Evolutionary conservation across 2,888 invertebrate species (phyloP).

Genomic region (Protodeltote pygarga): DNA sequence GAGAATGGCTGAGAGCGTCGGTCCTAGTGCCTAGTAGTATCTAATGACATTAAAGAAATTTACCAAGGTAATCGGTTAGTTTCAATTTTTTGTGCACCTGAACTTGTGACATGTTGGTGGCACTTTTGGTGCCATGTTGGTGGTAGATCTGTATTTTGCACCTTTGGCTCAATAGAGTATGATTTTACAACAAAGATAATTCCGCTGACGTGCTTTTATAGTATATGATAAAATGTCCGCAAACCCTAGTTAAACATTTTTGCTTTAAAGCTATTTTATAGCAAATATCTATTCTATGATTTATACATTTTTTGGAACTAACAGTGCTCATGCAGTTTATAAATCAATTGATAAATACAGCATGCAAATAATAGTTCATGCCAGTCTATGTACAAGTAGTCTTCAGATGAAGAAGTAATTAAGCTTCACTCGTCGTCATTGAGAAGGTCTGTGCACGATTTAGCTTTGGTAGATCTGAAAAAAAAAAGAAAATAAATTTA

Average conservation of each 20-base stretch:
- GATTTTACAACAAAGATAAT: too few species aligned
- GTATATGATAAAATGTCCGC: conserved; percentile 9
- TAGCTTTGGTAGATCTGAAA: conserved; percentile 90
- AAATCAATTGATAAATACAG: conserved; percentile 13
- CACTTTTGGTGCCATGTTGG: too few species aligned
- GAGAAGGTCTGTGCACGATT: conserved; percentile 91
- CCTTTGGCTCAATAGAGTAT: too few species aligned
- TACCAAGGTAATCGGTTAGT: too few species aligned
- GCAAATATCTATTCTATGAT: conserved; percentile 19
- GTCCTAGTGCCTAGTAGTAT: too few species aligned
- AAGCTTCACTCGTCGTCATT: conserved; percentile 85
- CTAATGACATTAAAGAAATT: too few species aligned
- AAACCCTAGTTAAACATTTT: conserved; percentile 19
- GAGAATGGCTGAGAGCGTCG: too few species aligned
- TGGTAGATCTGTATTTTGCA: too few species aligned
- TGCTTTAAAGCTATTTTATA: conserved; percentile 42
- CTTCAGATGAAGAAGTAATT: conserved; percentile 17
- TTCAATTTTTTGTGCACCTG: too few species aligned
- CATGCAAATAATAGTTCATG: conserved; percentile 31
- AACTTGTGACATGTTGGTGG: too few species aligned
- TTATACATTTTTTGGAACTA: conserved; percentile 26
- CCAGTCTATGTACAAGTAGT: conserved; percentile 41
- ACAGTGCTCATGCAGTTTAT: conserved; percentile 31
- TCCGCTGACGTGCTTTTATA: too few species aligned
- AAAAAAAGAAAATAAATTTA: conserved; percentile 19